These are phyloP conservation scores for Drosophila subpulchrella DNA, from an alignment of 1,140 invertebrate genomes.

Conservation along the genomic window DNA sequence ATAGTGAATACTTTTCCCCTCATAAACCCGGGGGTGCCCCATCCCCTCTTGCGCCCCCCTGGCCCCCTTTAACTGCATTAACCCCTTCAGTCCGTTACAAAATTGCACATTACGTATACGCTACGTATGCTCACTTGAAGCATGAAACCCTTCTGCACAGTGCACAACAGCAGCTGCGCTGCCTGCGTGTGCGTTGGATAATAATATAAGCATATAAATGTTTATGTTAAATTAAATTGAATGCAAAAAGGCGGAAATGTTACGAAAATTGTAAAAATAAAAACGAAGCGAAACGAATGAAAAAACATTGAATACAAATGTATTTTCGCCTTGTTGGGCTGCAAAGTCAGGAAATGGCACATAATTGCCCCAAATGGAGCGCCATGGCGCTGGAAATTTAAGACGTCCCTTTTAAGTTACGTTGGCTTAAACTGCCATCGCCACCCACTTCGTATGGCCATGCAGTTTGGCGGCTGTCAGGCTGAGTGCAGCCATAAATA, in stretches of 20 bases:
- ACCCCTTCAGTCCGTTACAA: slow-evolving; percentile 57
- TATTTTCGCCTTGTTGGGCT: slow-evolving; percentile 69
- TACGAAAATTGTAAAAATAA: slow-evolving; percentile 55
- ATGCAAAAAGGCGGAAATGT: slow-evolving; percentile 80
- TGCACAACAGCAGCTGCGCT: slow-evolving; percentile 52
- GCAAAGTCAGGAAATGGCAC: slow-evolving; percentile 38
- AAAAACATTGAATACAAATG: slow-evolving; percentile 28
- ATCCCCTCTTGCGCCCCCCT: background rate
- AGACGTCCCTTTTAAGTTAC: slow-evolving; percentile 46
- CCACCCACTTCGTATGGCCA: slow-evolving; percentile 10
- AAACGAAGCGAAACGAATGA: background rate
- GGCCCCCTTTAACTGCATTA: slow-evolving; percentile 26
- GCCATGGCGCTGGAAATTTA: slow-evolving; percentile 44
- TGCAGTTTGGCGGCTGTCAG: slow-evolving; percentile 65
- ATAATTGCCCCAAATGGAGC: slow-evolving; percentile 32
- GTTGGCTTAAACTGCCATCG: slow-evolving; percentile 19
- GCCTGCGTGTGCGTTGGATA: slow-evolving; percentile 54
- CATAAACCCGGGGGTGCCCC: slow-evolving; percentile 6
- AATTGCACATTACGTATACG: slow-evolving; percentile 77
- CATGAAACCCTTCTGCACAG: slow-evolving; percentile 75
- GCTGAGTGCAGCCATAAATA: slow-evolving; percentile 79
- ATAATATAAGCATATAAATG: slow-evolving; percentile 83
- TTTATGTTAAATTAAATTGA: slow-evolving; percentile 83
- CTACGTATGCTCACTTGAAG: slow-evolving; percentile 77
- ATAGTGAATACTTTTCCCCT: slow-evolving; percentile 62